Evolutionary conservation across 1,140 invertebrate genomes (phyloP).

Genomic region (Vanessa atalanta): DNA sequence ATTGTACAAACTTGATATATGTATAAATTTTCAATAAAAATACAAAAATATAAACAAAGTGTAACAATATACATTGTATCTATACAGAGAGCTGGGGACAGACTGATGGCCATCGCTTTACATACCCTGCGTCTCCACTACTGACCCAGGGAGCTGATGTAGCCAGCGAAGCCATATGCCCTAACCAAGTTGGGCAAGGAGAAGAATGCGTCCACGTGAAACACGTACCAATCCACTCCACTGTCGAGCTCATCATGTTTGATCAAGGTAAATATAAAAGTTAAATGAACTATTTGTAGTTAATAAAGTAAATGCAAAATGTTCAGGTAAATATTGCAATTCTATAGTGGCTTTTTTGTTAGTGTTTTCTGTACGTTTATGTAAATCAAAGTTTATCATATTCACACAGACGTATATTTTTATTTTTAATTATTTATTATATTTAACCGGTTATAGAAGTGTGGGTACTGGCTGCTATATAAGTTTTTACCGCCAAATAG

Average conservation of each 20-base stretch:
- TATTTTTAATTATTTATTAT: background rate
- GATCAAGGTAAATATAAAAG: conserved; percentile 84
- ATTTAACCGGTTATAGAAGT: too few species aligned
- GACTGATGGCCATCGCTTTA: conserved; percentile 85
- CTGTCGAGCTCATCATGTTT: conserved; percentile 85
- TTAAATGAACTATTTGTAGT: background rate
- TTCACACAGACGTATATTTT: background rate
- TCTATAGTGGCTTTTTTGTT: background rate
- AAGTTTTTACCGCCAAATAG: too few species aligned
- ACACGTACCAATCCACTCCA: conserved; percentile 82
- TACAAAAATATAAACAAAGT: background rate
- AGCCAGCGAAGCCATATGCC: conserved; percentile 79
- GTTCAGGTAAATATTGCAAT: conserved; percentile 10
- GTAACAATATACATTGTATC: conserved; percentile 20
- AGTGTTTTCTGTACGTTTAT: background rate
- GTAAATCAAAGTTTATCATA: background rate
- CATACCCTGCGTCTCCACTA: conserved; percentile 86
- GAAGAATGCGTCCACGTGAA: conserved; percentile 85
- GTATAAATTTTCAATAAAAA: background rate
- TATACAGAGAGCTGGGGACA: conserved; percentile 72
- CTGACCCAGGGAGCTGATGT: conserved; percentile 83
- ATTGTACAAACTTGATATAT: too few species aligned
- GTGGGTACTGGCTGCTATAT: too few species aligned
- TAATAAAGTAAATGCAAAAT: background rate
- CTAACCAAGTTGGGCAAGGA: conserved; percentile 66